Evolutionary conservation across 2,113 vertebrate genomes (phyloP).

Genomic region (Rhabdomys dilectus): DNA sequence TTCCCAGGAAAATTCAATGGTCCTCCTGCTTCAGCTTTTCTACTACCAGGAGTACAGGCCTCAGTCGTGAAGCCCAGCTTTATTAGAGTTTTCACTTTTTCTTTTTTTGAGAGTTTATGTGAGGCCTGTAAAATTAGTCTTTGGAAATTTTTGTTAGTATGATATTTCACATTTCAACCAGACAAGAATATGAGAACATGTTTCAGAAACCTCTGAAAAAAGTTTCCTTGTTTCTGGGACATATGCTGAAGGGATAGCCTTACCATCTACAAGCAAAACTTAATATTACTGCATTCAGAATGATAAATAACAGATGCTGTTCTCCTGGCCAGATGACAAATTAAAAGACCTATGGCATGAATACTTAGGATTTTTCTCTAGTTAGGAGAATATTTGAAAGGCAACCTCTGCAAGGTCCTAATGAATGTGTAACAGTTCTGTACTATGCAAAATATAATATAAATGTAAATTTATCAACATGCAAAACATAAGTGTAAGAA

Average conservation of each 20-base stretch:
- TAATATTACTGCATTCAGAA: not conserved
- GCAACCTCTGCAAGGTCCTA: not conserved
- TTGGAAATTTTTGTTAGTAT: not conserved
- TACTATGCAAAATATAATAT: not conserved
- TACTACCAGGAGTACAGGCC: no score
- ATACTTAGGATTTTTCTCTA: not conserved
- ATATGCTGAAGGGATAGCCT: not conserved
- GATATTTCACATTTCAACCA: not conserved
- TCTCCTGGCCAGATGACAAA: not conserved
- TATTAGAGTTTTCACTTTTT: not conserved
- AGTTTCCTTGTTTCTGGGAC: not conserved
- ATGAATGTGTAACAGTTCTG: not conserved
- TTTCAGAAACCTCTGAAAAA: not conserved
- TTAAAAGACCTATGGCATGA: not conserved
- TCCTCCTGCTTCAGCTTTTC: not conserved
- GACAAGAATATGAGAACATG: not conserved
- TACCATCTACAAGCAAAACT: not conserved
- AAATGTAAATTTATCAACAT: conserved; percentile 2
- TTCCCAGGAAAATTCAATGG: not conserved
- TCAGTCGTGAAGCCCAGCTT: not conserved
- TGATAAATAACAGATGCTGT: not conserved
- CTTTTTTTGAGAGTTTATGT: not conserved
- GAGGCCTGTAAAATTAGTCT: not conserved
- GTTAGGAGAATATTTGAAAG: not conserved
- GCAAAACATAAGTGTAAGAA: not conserved